Conservation (phyloP, 2,797 vertebrate genomes). For the Urophycis tenuis region DNA sequence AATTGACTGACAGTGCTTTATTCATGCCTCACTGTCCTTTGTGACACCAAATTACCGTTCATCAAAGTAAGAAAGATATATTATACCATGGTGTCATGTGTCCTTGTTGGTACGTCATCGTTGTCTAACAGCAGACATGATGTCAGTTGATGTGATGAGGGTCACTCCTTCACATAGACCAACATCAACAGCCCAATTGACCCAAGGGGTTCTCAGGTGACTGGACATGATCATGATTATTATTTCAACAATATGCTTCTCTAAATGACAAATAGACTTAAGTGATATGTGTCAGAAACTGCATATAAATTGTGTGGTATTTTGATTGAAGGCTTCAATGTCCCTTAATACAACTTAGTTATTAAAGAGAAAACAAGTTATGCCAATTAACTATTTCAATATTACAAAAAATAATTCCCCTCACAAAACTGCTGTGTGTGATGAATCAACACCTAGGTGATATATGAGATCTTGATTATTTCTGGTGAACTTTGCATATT, state of each 20-base stretch:
- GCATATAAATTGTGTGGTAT: neutral
- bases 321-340: neutral
- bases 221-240: neutral
- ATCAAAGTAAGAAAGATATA: conserved; percentile 57
- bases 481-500: conserved; percentile 58
- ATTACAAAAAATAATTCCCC: neutral
- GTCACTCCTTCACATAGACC: conserved; percentile 3
- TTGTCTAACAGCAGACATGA: conserved; percentile 34
- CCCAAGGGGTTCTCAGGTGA: neutral
- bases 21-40: conserved; percentile 56
- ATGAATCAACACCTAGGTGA: neutral
- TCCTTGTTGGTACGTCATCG: conserved; percentile 39
- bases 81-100: conserved; percentile 34
- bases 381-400: neutral
- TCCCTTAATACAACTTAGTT: too few relatives aligned
- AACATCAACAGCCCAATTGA: too few relatives aligned
- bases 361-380: neutral
- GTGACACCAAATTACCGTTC: conserved; percentile 68
- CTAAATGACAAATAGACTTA: neutral
- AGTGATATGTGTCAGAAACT: neutral
- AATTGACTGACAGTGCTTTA: conserved; percentile 57
- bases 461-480: conserved; percentile 43
- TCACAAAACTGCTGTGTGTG: neutral
- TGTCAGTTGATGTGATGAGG: conserved; percentile 14
- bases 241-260: neutral